Base-by-base conservation (phyloP, 2,113 vertebrate genomes). In the Mola mola region DNA sequence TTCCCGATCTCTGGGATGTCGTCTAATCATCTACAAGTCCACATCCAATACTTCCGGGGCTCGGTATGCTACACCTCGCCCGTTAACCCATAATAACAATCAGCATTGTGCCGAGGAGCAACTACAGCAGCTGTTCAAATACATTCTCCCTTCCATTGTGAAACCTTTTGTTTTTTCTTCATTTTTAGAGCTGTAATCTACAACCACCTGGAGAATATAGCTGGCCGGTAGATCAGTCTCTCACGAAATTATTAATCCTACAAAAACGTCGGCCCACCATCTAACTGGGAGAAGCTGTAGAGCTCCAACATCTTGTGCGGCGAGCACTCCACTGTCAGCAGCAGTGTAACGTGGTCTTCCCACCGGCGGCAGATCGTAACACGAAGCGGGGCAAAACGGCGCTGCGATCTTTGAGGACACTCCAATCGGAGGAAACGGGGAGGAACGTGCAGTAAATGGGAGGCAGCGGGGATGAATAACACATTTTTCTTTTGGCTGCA, bases 41-140 rank as follows among this genome's bases (percentile, higher is more conserved):
- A 75, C 57, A 74, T 71, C 55, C 40, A 68, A 51, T 66, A 40
- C 52, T 57, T 63, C n/a, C 6, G n/a, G 47, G 52, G 71, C 17
- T 84, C 50, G 67, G 37, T 58, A 40, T 44, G 59, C 59, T 79
- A 40, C 51, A 81, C 49, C 29, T 62, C 31, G 50, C 52, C 52
- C 60, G 46, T 75, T 83, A 82, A 78, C 59, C 74, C 69, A 50
- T 75, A 79, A 89, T 73, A 83, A 70, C 65, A 77, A 77, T 84
- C 65, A 73, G 70, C 72, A 75, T 78, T 83, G 61, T 68, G 64
- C 77, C 41, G 68, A 83, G 73, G 87, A 74, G 76, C 59, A 78
- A 73, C 67, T 58, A 60, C 58, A 78, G 58, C 89, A 91, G 87
- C 90, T 90, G 89, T 91, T 91, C 72, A 91, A 90, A 92, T 86